A percentile compares a stretch with the other conserved stretches of the same genome.
Evolutionary conservation across 53 echinoderm and acorn worm species (phyloP).

Genomic region (Temnopleurus reevesii): DNA sequence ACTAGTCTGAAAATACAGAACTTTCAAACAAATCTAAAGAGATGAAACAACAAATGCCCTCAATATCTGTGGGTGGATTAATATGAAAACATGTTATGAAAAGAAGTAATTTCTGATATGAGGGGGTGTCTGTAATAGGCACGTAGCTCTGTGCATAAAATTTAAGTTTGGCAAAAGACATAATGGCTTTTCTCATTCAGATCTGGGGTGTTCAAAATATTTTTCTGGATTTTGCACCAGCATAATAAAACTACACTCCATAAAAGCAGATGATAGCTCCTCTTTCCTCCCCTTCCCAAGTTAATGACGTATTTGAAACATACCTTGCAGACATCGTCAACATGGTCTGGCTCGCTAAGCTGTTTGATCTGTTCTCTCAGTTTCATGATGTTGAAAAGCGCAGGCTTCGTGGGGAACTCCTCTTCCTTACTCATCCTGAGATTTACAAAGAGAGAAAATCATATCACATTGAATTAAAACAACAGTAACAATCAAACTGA

Average conservation of each 20-base stretch:
- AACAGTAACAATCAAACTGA: background rate
- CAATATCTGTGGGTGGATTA: background rate
- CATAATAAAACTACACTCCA: too few relatives aligned
- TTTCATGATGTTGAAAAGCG: constrained; percentile 46
- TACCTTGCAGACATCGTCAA: background rate
- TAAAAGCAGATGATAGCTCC: too few relatives aligned
- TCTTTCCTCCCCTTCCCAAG: background rate
- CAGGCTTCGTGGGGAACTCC: constrained; percentile 7
- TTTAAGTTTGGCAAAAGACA: too few relatives aligned
- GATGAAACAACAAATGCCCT: background rate
- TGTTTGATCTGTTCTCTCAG: constrained; percentile 40
- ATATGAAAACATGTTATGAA: background rate
- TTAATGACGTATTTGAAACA: background rate
- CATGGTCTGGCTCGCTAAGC: background rate
- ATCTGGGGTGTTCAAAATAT: too few relatives aligned
- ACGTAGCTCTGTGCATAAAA: background rate
- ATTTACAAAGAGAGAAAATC: background rate
- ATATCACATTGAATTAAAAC: background rate
- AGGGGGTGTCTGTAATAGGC: background rate
- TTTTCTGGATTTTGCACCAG: too few relatives aligned
- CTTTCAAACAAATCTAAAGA: background rate
- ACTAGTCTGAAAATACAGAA: background rate
- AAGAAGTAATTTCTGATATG: background rate
- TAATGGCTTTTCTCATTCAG: too few relatives aligned
- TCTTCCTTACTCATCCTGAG: background rate